phyloP scores from a whole-genome alignment of 2,113 vertebrate genomes.

The Tetrax tetrax region DNA sequence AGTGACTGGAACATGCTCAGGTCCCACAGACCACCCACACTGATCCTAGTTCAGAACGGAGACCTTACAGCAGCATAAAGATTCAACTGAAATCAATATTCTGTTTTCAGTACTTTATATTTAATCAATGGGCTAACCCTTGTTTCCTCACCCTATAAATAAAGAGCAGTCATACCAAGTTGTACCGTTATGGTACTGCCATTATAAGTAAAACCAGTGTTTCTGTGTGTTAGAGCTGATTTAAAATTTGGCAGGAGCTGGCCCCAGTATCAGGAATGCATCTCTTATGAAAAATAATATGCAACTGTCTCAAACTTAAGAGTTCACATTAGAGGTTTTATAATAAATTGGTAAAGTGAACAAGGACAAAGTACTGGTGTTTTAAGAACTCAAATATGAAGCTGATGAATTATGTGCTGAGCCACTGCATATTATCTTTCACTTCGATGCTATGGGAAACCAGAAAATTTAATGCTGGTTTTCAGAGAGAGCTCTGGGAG shows the following conservation, averaged over 20 bases:
- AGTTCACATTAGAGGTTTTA: neutral
- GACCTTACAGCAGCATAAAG: neutral
- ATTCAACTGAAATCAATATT: conserved; percentile 37
- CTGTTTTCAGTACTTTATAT: conserved; percentile 22
- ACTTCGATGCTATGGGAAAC: neutral
- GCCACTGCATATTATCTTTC: neutral
- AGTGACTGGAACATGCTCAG: neutral
- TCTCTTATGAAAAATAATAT: neutral
- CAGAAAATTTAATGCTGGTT: neutral
- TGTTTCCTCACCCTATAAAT: conserved; percentile 12
- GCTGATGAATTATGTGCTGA: conserved; percentile 22
- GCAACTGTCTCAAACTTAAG: neutral
- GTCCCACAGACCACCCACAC: neutral
- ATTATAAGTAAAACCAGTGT: neutral
- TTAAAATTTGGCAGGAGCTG: neutral
- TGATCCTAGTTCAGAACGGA: neutral
- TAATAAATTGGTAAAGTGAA: conserved; percentile 33
- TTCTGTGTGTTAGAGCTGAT: neutral
- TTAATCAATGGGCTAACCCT: conserved; percentile 18
- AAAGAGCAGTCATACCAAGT: neutral
- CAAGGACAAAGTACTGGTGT: neutral
- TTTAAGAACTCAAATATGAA: conserved; percentile 48
- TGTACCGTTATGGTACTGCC: neutral
- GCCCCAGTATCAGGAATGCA: neutral
- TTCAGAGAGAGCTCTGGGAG: neutral